These are phyloP conservation scores for Cyanoramphus novaezelandiae DNA, from an alignment of 2,113 vertebrate genomes.

Conservation along the genomic window DNA sequence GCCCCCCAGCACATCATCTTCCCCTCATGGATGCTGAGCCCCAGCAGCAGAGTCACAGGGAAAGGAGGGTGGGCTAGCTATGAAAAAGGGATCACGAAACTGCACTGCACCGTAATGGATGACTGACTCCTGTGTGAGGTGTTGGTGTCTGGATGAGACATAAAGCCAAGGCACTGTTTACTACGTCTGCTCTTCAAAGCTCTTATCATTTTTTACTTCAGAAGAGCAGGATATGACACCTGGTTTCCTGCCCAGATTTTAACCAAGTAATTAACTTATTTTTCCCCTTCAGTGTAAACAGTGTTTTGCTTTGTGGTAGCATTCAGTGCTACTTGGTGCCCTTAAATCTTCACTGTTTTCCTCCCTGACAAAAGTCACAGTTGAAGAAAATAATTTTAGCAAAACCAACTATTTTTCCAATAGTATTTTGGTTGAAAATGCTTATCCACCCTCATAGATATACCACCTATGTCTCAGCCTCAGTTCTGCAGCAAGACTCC, in stretches of 20 bases:
- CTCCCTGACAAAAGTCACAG: neutral
- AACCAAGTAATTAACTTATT: neutral
- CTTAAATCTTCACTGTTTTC: neutral
- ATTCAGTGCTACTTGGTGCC: neutral
- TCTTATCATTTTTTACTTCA: neutral
- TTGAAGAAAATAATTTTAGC: neutral
- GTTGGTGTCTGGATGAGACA: neutral
- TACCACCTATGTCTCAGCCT: neutral
- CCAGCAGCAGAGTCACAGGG: neutral
- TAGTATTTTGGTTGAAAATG: neutral
- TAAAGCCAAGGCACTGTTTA: neutral
- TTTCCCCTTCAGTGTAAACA: neutral
- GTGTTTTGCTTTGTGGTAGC: neutral
- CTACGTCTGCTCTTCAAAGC: neutral
- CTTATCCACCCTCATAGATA: neutral
- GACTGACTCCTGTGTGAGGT: fast-evolving
- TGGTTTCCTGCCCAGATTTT: neutral
- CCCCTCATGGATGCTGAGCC: neutral
- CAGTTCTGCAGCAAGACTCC: neutral
- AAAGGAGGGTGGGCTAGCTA: neutral
- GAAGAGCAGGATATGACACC: neutral
- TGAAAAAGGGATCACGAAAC: neutral
- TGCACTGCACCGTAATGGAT: fast-evolving
- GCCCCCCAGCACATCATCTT: neutral
- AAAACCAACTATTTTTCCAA: neutral